Conservation (phyloP, 37 sponge, comb jelly and placozoan species). For the Petrosia ficiformis region DNA sequence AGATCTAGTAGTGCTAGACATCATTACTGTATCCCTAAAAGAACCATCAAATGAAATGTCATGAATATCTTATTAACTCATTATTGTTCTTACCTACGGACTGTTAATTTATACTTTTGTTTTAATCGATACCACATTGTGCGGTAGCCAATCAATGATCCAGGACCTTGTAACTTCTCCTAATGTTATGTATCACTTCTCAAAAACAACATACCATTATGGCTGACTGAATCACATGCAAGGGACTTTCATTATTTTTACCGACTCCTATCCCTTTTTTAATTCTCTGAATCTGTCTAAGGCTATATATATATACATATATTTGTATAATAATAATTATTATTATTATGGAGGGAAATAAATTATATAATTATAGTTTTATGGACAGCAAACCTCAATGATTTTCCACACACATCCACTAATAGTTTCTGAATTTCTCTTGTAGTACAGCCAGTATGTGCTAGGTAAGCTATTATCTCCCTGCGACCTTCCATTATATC, state of each 20-base stretch:
- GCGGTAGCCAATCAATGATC: conserved; percentile 12
- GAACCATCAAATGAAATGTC: background rate
- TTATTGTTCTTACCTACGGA: conserved; percentile 3
- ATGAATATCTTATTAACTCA: background rate
- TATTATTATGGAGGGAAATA: too few species aligned
- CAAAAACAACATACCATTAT: too few species aligned
- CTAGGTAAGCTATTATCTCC: background rate
- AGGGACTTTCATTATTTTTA: background rate
- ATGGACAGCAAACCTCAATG: background rate
- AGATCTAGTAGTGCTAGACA: conserved; percentile 4
- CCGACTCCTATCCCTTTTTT: background rate
- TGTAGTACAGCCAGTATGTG: background rate
- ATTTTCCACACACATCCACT: background rate
- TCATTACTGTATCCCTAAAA: conserved; percentile 23
- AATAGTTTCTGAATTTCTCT: background rate
- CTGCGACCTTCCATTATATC: too few species aligned
- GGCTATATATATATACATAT: background rate
- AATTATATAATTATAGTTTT: too few species aligned
- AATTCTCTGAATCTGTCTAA: background rate
- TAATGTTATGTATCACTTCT: too few species aligned
- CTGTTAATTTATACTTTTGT: conserved; percentile 1
- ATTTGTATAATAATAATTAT: too few species aligned
- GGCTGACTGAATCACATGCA: background rate
- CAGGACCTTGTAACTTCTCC: conserved; percentile 11
- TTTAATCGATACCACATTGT: conserved; percentile 6